Evolutionary conservation across 2,113 vertebrate genomes (phyloP).

Genomic region (Toxotes chatareus): DNA sequence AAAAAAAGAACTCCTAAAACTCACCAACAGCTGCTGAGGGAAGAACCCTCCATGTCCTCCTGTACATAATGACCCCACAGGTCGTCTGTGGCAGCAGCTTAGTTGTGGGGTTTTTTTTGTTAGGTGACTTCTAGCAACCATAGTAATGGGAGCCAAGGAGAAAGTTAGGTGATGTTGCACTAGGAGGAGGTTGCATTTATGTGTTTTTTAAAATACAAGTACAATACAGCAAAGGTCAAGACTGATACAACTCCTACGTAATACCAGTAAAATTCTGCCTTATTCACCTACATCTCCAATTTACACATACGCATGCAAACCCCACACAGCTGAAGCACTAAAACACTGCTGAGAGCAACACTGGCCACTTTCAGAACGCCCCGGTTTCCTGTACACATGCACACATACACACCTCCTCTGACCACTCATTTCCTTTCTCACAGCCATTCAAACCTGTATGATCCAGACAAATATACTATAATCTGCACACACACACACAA

Average conservation of each 20-base stretch:
- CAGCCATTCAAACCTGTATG: background rate
- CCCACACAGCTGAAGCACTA: background rate
- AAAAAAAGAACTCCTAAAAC: too few relatives aligned
- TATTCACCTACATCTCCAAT: background rate
- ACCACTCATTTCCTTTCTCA: constrained; percentile 4
- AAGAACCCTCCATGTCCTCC: background rate
- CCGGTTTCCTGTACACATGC: background rate
- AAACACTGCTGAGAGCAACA: background rate
- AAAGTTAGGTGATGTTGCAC: too few relatives aligned
- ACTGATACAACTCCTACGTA: background rate
- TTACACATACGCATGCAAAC: background rate
- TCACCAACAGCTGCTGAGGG: background rate
- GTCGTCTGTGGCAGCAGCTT: background rate
- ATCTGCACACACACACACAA: background rate
- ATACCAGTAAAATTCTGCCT: background rate
- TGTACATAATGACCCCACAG: background rate
- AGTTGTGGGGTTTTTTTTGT: too few relatives aligned
- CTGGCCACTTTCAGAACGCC: background rate
- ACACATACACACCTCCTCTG: background rate
- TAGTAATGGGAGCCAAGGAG: too few relatives aligned
- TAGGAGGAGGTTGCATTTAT: too few relatives aligned
- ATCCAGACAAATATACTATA: constrained; percentile 8
- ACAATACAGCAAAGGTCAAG: background rate
- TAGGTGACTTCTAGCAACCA: too few relatives aligned
- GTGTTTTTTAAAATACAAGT: too few relatives aligned